Evolutionary conservation across 2,888 invertebrate genomes (phyloP), one percentile per base, ranked within the genome.

Genomic region (Cheilosia soror): DNA sequence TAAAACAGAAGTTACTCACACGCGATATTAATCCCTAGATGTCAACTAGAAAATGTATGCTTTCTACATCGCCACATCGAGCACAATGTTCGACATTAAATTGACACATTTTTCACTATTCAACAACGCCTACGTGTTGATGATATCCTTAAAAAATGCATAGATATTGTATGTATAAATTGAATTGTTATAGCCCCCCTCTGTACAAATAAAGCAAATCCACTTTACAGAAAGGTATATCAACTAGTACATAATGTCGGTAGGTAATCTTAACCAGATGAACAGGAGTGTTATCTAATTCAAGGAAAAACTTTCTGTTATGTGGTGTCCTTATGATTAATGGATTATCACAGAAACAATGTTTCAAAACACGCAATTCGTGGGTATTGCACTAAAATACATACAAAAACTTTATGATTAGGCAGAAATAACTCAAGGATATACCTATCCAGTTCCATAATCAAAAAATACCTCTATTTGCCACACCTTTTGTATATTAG

Each of bases 401-500:
- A 51, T 13, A 7, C 44, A 44, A 15, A 6, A 44, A 44, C 7
- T 44, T n/a, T 5, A 7, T n/a, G 15, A n/a, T 44, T 37, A 11
- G 37, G 1, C 37, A 37, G 11, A 37, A 11, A 37, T 37, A 37
- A 4, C 11, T 11, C 11, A 37, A 37, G 11, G 37, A 11, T 11
- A 47, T 9, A n/a, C n/a, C n/a, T n/a, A 20, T 20, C 20, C 20
- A 47, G 20, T 20, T 47, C 20, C 20, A 9, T 47, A 47, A 20
- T 15, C 7, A 20, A 6, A 47, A 6, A 11, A 15, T 55, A 7
- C 31, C 31, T 31, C 5, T 55, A 15, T 2, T 44, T 47, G 83
- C 83, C 83, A 83, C 83, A 83, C 83, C 83, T 83, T 71, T 37
- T 1, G 15, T 31, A 53, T 11, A 42, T 53, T 27, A 27, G 49